Percentiles rank a stretch among this genome's conserved stretches.
Evolutionary conservation across 2,797 vertebrate species (phyloP).

Genomic region (Ispidina picta): DNA sequence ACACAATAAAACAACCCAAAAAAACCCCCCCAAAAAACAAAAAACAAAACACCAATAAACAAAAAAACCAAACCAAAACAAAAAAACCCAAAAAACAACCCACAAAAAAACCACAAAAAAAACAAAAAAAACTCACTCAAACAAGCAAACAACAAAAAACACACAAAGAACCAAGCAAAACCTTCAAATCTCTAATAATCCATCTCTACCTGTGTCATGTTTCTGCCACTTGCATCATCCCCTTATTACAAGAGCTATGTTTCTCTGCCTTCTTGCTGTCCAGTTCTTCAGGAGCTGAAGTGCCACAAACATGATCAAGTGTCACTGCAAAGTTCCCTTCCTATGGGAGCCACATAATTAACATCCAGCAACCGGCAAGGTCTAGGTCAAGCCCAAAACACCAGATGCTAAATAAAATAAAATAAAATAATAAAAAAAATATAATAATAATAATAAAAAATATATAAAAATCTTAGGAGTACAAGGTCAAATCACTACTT

Average conservation of each 20-base stretch:
- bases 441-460: too few species aligned
- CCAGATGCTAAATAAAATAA: too few species aligned
- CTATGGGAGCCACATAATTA: rapidly evolving
- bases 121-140: too few species aligned
- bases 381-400: not conserved
- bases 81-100: too few species aligned
- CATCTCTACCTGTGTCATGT: rapidly evolving
- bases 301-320: not conserved
- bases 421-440: too few species aligned
- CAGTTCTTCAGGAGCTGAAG: not conserved
- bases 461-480: not conserved
- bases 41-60: too few species aligned
- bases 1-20: too few species aligned
- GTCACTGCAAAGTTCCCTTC: not conserved
- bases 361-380: not conserved
- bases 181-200: not conserved
- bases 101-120: too few species aligned
- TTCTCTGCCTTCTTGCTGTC: not conserved
- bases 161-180: not conserved
- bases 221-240: not conserved
- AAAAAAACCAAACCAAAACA: too few species aligned
- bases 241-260: not conserved
- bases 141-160: too few species aligned
- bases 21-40: too few species aligned
- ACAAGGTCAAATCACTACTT: not conserved